Base-by-base conservation (phyloP, 2,888 invertebrate genomes). In the Drosophila sordidula region DNA sequence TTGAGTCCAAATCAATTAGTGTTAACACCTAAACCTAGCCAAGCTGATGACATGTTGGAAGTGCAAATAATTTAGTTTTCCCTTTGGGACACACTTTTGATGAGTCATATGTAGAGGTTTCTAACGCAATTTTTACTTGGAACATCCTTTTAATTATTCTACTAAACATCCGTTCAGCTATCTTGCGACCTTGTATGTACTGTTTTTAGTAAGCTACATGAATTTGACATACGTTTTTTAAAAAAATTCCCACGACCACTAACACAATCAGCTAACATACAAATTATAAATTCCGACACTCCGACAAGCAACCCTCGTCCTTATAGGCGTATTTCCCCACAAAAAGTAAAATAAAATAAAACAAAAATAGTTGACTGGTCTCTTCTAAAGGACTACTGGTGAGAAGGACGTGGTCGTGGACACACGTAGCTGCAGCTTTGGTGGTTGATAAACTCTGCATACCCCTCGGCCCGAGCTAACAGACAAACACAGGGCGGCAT, bases 221-320 rank as follows among this genome's bases (percentile, higher is more conserved):
- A 57, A 36, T 71, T 50, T 59, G 46, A 55, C 50, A 71, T 56
- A 51, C 34, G 52, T 44, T 66, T 75, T 75, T 79, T 51, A 75
- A 61, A 18, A 72, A 72, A 81, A 75, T 80, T 82, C 87, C 86
- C 81, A 82, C 81, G 81, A 78, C 68, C 78, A 71, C 70, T 77
- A 70, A 75, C 87, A 75, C 74, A 58, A 58, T 34, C 58, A 45
- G 57, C 49, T 34, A 55, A 66, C 50, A 55, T 41, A 58, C 62
- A 71, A 80, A 80, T 84, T 86, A 73, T 54, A 85, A 84, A 85
- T 89, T 89, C 89, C 84, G 44, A 52, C 55, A 74, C 78, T 72
- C 51, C 54, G 68, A 69, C 54, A 68, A 68, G 49, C 75, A 77
- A 78, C 77, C 79, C 81, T 74, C 65, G 70, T 47, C 11, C 52